These are phyloP conservation scores for Drosophila malerkotliana DNA, from an alignment of 1,140 invertebrate genomes.

Conservation along the genomic window DNA sequence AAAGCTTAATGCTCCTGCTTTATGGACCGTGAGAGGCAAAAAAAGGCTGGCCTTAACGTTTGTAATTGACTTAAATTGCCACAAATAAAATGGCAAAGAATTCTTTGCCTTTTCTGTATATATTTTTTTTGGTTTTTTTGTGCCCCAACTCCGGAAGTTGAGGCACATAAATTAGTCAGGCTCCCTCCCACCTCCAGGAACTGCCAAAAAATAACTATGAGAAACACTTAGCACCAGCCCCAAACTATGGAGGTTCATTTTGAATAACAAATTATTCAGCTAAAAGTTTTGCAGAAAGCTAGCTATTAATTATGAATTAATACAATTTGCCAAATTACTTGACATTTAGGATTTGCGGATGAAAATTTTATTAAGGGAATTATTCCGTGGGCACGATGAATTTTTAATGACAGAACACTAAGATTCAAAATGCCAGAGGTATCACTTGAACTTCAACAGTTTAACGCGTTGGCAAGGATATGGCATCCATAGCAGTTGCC, in stretches of 20 bases:
- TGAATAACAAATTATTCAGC: constrained; percentile 31
- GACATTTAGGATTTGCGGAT: not conserved
- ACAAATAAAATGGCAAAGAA: constrained; percentile 46
- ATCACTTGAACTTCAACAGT: constrained; percentile 33
- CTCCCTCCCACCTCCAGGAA: constrained; percentile 5
- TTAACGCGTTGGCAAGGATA: constrained; percentile 6
- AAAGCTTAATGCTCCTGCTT: constrained; percentile 28
- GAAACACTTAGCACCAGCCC: not conserved
- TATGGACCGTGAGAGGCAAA: constrained; percentile 35
- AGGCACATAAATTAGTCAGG: constrained; percentile 54
- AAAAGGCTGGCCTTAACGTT: constrained; percentile 44
- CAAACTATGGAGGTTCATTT: not conserved
- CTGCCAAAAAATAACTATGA: not conserved
- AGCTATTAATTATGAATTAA: constrained; percentile 49
- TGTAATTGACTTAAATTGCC: constrained; percentile 66
- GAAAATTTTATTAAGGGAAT: constrained; percentile 20
- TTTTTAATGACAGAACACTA: not conserved
- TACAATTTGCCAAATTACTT: constrained; percentile 32
- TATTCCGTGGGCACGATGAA: not conserved
- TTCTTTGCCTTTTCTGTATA: constrained; percentile 7
- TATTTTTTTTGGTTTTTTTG: constrained; percentile 14
- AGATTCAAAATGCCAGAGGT: not conserved
- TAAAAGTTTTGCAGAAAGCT: not conserved
- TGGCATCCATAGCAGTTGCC: constrained; percentile 1
- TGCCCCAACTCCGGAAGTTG: constrained; percentile 35